Conservation (phyloP, 2,797 vertebrate species). For the Sebastes dallii region DNA sequence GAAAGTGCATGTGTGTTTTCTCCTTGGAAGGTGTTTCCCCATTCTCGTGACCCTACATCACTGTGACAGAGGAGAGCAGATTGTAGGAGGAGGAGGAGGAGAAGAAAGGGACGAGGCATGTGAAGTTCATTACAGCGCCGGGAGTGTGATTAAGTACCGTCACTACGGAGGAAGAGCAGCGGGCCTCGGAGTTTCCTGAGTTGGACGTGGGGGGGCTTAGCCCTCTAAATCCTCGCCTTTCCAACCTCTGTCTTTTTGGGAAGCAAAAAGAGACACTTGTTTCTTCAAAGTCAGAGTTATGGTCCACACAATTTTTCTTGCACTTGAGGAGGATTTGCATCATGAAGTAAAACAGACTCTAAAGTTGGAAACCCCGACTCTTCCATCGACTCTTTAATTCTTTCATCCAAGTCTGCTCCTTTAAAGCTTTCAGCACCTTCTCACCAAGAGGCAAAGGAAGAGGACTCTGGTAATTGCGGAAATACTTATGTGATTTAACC, state of each 20-base stretch:
- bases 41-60: slow-evolving; percentile 79
- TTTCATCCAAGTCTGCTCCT: slow-evolving; percentile 10
- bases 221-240: slow-evolving; percentile 38
- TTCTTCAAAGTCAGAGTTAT: slow-evolving; percentile 57
- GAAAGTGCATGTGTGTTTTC: slow-evolving; percentile 63
- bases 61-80: slow-evolving; percentile 66
- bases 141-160: slow-evolving; percentile 63
- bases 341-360: slow-evolving; percentile 43
- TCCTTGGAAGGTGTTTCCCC: slow-evolving; percentile 84
- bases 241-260: slow-evolving; percentile 42
- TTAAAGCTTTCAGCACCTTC: slow-evolving; percentile 19
- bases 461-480: slow-evolving; percentile 47
- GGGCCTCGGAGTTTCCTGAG: slow-evolving; percentile 68
- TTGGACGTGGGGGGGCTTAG: slow-evolving; percentile 30
- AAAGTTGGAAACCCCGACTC: neutral
- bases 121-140: slow-evolving; percentile 33
- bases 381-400: neutral
- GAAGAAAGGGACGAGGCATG: slow-evolving; percentile 29
- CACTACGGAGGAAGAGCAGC: slow-evolving; percentile 63
- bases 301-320: slow-evolving; percentile 24
- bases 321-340: slow-evolving; percentile 10
- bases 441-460: slow-evolving; percentile 33
- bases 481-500: slow-evolving; percentile 57
- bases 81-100: slow-evolving; percentile 38
- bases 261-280: slow-evolving; percentile 54